phyloP scores from a whole-genome alignment of 2,113 vertebrate species.

The Clarias batrachus region DNA sequence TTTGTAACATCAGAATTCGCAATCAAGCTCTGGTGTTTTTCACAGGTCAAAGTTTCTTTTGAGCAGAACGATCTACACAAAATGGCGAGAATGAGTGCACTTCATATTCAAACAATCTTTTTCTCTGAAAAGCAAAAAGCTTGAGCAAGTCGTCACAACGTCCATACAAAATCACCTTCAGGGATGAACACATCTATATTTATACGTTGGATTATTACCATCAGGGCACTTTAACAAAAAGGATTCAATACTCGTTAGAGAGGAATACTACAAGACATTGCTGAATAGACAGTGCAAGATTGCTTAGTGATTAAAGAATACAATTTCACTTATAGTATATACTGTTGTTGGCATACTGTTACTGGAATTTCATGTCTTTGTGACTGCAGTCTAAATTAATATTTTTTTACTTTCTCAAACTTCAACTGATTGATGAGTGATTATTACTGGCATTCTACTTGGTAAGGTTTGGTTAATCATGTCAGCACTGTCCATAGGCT shows the following conservation, averaged over 20 bases:
- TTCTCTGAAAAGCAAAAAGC: conserved; percentile 26
- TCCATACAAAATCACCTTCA: conserved; percentile 34
- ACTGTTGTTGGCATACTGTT: background rate
- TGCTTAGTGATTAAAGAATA: conserved; percentile 21
- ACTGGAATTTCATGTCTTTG: background rate
- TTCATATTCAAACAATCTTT: conserved; percentile 30
- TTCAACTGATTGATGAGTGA: background rate
- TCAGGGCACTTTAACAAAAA: conserved; percentile 6
- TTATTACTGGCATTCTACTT: background rate
- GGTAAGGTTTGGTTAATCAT: background rate
- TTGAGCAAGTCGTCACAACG: conserved; percentile 6
- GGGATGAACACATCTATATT: background rate
- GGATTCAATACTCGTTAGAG: background rate
- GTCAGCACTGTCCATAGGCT: background rate
- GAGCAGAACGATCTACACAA: conserved; percentile 29
- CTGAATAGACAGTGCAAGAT: background rate
- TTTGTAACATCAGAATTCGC: conserved; percentile 44
- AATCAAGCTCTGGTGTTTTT: conserved; percentile 38
- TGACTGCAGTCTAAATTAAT: background rate
- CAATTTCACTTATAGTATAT: background rate
- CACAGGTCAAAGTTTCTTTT: conserved; percentile 33
- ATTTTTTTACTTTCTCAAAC: background rate
- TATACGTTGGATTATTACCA: background rate
- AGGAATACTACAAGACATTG: background rate
- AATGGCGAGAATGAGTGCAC: conserved; percentile 22